A percentile compares a stretch with the other conserved stretches of the same genome.
Conservation (phyloP, 23 tunicate genomes). For the Trididemnum miniatum region DNA sequence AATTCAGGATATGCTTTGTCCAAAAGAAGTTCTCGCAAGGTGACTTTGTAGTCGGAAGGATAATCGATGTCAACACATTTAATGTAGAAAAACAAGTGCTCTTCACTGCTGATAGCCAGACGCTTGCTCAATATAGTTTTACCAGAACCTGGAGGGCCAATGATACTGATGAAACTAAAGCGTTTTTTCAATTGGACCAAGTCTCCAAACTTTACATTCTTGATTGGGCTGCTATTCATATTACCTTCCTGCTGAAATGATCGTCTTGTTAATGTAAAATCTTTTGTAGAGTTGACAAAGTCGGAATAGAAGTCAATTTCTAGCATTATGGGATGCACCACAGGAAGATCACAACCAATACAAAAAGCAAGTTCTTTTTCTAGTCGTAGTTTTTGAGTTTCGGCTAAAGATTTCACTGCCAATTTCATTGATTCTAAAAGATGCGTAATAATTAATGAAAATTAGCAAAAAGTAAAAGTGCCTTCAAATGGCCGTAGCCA, state of each 20-base stretch:
- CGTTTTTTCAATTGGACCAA: neutral
- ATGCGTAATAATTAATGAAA: no score
- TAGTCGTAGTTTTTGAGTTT: no score
- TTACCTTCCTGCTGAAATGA: neutral
- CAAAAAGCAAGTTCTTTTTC: no score
- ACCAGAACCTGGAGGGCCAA: constrained; percentile 21
- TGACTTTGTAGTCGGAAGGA: neutral
- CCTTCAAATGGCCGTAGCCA: no score
- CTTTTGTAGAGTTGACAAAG: neutral
- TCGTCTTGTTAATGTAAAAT: no score
- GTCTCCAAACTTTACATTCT: neutral
- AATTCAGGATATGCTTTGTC: neutral
- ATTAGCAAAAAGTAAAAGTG: no score
- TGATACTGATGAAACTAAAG: neutral
- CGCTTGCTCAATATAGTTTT: constrained; percentile 6
- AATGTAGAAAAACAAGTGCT: neutral
- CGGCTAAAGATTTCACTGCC: no score
- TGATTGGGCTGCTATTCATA: neutral
- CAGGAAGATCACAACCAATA: neutral
- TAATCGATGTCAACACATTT: constrained; percentile 18
- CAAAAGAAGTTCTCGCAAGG: constrained; percentile 16
- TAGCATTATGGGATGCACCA: neutral
- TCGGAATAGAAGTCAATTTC: neutral
- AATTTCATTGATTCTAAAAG: no score
- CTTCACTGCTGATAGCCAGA: neutral